Base-by-base conservation (phyloP, 2,797 vertebrate genomes). In the Sebastes wilsoni region DNA sequence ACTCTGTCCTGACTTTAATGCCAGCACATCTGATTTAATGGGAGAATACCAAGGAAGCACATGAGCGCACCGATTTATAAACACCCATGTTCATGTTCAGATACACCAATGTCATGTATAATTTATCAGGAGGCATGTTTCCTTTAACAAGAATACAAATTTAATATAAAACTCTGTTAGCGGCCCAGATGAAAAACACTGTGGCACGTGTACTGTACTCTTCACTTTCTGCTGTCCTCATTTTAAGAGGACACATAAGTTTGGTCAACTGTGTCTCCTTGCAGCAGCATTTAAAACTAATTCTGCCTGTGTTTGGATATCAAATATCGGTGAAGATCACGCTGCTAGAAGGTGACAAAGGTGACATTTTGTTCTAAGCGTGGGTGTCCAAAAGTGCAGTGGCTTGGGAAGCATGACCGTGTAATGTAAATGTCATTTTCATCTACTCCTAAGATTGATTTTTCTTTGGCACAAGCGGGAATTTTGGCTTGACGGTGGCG, bases 21-120 rank as follows among this genome's bases (percentile, higher is more conserved):
- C 38, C 62, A 71, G 32, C 54, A 60, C 52, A 58, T 78, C 52
- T 71, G 34, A 81, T 81, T 81, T 80, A 80, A 67, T 69, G 71
- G 27, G 34, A 56, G 16, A 74, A 59, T 49, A 60, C 38, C 59
- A 65, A 12, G 14, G 2, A 49, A 60, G 72, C 18, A 58, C 65
- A 58, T 46, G 36, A 59, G 54, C 6, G 22, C 58, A 59, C 30
- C 46, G 32, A 74, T 71, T 34, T 54, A 22, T 3, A 38, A 75
- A 52, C 56, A 62, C 58, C 66, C 59, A 4, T 4, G 42, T 46
- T 46, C 18, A 32, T 67, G 56, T 79, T 70, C 22, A 52, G 27
- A 79, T 52, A 22, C 55, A 56, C 3, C 8, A 28, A 27, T 30
- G 36, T 8, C 32, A 9, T 60, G 46, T 49, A 71, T 59, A 58